Evolutionary conservation across 1,140 invertebrate genomes (phyloP).

Genomic region (Bilobella aurantiaca): DNA sequence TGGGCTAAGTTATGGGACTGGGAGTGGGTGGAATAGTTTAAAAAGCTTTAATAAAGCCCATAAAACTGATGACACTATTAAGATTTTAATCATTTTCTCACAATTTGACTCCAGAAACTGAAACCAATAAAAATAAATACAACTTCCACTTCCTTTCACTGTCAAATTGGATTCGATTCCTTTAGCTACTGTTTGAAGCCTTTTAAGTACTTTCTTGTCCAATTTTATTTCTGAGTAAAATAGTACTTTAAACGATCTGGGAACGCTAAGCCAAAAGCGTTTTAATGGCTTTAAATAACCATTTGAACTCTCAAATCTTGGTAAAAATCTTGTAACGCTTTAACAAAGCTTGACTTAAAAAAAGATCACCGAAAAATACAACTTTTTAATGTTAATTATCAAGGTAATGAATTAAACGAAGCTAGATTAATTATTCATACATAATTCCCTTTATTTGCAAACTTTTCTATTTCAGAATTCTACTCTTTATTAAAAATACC

Average conservation of each 20-base stretch:
- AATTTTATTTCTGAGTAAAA: neutral
- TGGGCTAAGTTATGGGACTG: neutral
- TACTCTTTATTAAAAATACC: no score
- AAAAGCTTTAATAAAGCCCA: neutral
- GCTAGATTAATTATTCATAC: no score
- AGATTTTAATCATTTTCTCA: neutral
- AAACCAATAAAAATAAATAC: neutral
- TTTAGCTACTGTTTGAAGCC: neutral
- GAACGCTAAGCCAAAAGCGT: no score
- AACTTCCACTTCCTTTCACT: neutral
- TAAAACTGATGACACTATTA: neutral
- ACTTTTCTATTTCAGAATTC: no score
- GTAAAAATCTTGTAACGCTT: no score
- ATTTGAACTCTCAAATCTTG: no score
- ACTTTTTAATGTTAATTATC: no score
- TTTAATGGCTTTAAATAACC: no score
- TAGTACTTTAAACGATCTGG: neutral
- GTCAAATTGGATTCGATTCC: neutral
- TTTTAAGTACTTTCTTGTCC: neutral
- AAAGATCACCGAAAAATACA: no score
- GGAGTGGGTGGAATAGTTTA: neutral
- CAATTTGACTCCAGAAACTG: neutral
- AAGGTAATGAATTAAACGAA: no score
- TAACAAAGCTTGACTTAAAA: no score
- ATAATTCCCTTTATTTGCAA: no score